Evolutionary conservation across 2,113 vertebrate species (phyloP).

Genomic region (Mesocricetus auratus): DNA sequence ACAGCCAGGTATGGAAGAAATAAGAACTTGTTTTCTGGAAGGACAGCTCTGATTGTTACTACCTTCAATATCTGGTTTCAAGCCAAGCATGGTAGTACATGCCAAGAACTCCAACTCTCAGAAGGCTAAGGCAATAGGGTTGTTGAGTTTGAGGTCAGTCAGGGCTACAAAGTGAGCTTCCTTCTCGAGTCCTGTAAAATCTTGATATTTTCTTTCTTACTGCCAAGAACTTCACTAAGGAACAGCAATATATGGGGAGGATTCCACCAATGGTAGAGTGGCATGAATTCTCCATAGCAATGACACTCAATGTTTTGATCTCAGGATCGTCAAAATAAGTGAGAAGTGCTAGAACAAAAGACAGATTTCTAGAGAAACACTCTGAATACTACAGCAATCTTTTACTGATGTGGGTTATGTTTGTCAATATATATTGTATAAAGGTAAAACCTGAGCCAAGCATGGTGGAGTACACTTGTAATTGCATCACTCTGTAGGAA

Average conservation of each 20-base stretch:
- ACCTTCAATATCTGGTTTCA: background rate
- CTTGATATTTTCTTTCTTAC: background rate
- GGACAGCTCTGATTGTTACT: background rate
- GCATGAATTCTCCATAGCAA: background rate
- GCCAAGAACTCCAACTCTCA: background rate
- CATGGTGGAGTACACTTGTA: background rate
- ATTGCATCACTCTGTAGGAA: background rate
- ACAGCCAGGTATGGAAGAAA: background rate
- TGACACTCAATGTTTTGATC: background rate
- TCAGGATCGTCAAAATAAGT: conserved; percentile 36
- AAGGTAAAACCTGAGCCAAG: background rate
- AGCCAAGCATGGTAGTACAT: background rate
- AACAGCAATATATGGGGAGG: background rate
- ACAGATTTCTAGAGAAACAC: background rate
- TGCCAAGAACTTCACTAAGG: background rate
- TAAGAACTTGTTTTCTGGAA: background rate
- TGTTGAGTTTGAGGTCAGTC: background rate
- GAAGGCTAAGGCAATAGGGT: background rate
- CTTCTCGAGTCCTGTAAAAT: background rate
- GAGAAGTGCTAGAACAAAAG: background rate
- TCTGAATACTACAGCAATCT: background rate
- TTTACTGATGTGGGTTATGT: background rate
- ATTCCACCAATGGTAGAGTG: background rate
- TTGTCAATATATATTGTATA: background rate
- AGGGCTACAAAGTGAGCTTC: background rate